phyloP scores from a whole-genome alignment of 2,113 vertebrate species.

The Lycocorax pyrrhopterus region DNA sequence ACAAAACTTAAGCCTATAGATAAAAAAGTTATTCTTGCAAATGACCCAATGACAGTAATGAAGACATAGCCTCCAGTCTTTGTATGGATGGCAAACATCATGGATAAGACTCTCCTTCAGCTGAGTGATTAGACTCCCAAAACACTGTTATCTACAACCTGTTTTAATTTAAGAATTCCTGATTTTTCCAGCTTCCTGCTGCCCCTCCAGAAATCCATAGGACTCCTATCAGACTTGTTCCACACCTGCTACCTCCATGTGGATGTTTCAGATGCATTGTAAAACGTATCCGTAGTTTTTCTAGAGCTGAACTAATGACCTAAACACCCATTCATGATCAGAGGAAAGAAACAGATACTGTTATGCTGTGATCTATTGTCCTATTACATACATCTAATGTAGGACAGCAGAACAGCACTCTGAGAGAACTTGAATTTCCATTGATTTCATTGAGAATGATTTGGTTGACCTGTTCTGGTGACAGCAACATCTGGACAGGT shows the following conservation, averaged over 20 bases:
- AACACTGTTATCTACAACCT: neutral
- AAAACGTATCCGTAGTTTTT: neutral
- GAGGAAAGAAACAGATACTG: neutral
- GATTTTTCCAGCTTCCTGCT: neutral
- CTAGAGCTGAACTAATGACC: neutral
- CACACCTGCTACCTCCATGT: accelerated
- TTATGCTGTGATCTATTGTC: neutral
- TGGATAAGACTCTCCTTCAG: neutral
- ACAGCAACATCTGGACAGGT: neutral
- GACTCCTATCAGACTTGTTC: neutral
- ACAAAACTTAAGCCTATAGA: neutral
- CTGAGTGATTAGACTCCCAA: neutral
- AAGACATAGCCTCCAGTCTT: neutral
- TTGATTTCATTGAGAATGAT: neutral
- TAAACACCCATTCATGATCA: neutral
- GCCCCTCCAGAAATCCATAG: neutral
- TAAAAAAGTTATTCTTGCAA: neutral
- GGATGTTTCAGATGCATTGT: neutral
- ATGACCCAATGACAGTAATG: neutral
- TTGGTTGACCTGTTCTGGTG: neutral
- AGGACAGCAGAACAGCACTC: neutral
- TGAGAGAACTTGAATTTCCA: neutral
- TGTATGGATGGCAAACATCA: neutral
- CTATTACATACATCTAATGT: neutral
- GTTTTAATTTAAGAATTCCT: neutral